phyloP scores from a whole-genome alignment of 2,888 invertebrate genomes.

The Eupithecia centaureata region DNA sequence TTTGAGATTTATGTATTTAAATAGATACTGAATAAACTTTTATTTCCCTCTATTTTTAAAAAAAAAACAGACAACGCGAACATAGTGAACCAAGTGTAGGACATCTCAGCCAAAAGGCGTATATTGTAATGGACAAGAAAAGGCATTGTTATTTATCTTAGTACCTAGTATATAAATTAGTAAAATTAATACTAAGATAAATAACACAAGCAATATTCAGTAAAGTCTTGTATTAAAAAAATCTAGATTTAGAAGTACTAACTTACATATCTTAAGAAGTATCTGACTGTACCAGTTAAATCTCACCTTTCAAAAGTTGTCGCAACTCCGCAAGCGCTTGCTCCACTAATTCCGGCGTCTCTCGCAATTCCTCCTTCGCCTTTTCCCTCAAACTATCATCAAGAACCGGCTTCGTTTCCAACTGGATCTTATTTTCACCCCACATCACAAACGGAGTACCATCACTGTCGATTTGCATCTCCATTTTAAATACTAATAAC shows the following conservation, averaged over 20 bases:
- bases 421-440: conserved; percentile 83
- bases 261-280: background rate
- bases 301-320: conserved; percentile 83
- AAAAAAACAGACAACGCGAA: background rate
- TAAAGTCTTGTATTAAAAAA: background rate
- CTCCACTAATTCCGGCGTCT: conserved; percentile 86
- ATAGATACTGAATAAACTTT: too few species aligned
- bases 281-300: background rate
- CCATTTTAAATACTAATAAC: conserved; percentile 56
- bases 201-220: background rate
- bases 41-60: too few species aligned
- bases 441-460: conserved; percentile 86
- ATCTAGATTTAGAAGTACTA: background rate
- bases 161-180: too few species aligned
- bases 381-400: conserved; percentile 84
- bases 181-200: too few species aligned
- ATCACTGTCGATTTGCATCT: conserved; percentile 79
- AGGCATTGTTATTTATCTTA: too few species aligned
- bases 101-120: background rate
- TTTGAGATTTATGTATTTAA: too few species aligned
- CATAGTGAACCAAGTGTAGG: background rate
- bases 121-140: background rate
- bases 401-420: conserved; percentile 85
- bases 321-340: conserved; percentile 83
- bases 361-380: conserved; percentile 88